Percentiles rank a stretch among this genome's conserved stretches.
Evolutionary conservation across 35 echinoderm and acorn worm genomes (phyloP).

Genomic region (Stichopus chloronotus): DNA sequence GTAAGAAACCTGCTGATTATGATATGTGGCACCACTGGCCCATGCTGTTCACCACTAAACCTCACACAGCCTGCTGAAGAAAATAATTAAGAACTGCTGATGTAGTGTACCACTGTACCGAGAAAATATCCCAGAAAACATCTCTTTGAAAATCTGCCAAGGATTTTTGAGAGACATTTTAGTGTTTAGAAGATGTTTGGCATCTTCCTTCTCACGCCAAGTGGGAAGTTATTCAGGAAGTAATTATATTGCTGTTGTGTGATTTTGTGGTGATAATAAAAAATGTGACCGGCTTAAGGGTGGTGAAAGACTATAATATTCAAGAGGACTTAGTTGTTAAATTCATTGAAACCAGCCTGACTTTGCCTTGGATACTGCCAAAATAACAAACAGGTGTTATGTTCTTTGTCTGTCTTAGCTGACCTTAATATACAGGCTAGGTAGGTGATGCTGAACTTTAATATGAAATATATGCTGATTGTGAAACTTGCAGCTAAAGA

Average conservation of each 20-base stretch:
- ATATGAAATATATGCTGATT: too few relatives aligned
- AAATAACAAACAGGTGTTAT: slow-evolving; percentile 30
- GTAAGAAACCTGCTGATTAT: too few relatives aligned
- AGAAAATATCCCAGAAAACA: not conserved
- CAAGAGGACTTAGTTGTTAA: not conserved
- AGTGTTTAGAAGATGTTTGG: not conserved
- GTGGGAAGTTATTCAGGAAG: slow-evolving; percentile 29
- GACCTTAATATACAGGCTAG: too few relatives aligned
- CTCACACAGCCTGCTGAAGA: too few relatives aligned
- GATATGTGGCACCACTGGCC: too few relatives aligned
- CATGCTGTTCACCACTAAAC: too few relatives aligned
- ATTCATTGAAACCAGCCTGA: not conserved
- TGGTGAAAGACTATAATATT: not conserved
- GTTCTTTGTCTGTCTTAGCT: not conserved
- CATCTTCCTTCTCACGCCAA: slow-evolving; percentile 1
- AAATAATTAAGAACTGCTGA: too few relatives aligned
- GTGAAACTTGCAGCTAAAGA: too few relatives aligned
- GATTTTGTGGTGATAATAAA: not conserved
- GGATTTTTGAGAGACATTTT: not conserved
- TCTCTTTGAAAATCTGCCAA: not conserved
- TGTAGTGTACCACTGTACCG: too few relatives aligned
- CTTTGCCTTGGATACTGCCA: slow-evolving; percentile 16
- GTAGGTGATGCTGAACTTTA: too few relatives aligned
- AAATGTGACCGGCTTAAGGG: not conserved
- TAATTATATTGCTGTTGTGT: slow-evolving; percentile 17